Evolutionary conservation across 1,140 invertebrate species (phyloP).

Genomic region (Acromyrmex echinatior): DNA sequence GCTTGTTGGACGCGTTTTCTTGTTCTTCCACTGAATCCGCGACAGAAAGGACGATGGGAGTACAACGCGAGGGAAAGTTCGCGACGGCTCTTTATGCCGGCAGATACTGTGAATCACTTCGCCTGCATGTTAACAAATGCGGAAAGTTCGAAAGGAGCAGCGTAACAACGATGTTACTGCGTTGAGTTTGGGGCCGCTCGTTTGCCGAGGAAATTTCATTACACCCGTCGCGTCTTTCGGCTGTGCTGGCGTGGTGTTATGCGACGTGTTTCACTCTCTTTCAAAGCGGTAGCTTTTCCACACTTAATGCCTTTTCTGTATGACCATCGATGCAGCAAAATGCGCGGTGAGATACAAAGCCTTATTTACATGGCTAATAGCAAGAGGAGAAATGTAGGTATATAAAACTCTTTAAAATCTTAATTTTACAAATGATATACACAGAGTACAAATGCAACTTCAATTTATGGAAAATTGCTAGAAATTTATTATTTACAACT

Average conservation of each 20-base stretch:
- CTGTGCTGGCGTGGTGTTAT: background rate
- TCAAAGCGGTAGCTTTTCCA: slow-evolving; percentile 18
- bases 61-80: slow-evolving; percentile 23
- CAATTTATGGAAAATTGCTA: slow-evolving; percentile 29
- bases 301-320: slow-evolving; percentile 1
- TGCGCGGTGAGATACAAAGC: background rate
- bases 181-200: slow-evolving; percentile 54
- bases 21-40: slow-evolving; percentile 5
- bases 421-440: background rate
- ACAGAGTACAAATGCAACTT: background rate
- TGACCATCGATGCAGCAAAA: slow-evolving; percentile 39
- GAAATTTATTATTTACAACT: background rate
- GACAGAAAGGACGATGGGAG: background rate
- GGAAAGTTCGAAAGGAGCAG: slow-evolving; percentile 54
- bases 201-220: slow-evolving; percentile 57
- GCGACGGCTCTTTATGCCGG: slow-evolving; percentile 35
- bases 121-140: slow-evolving; percentile 55
- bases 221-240: slow-evolving; percentile 39
- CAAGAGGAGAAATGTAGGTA: background rate
- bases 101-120: slow-evolving; percentile 53
- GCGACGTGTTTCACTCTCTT: slow-evolving; percentile 18
- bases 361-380: background rate
- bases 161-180: slow-evolving; percentile 46
- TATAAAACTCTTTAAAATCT: slow-evolving; percentile 3
- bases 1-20: slow-evolving; percentile 8